phyloP scores from a whole-genome alignment of 2,888 invertebrate genomes.

The Drosophila peninsularis region DNA sequence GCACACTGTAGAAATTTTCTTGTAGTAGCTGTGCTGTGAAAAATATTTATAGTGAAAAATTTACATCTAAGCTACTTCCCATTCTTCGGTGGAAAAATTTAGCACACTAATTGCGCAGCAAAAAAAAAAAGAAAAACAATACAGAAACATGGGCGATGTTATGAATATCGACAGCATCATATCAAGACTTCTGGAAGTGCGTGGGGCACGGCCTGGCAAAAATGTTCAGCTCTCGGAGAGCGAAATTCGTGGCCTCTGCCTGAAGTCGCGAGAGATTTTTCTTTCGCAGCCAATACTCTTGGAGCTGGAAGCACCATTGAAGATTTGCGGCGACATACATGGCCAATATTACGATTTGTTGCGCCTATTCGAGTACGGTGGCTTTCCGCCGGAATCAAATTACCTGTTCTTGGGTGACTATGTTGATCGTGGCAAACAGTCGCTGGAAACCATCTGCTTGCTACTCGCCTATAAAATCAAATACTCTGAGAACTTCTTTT shows the following conservation, averaged over 20 bases:
- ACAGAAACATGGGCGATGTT: slow-evolving; percentile 82
- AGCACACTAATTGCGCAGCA: slow-evolving; percentile 52
- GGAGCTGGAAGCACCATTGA: slow-evolving; percentile 99
- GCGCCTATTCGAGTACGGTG: slow-evolving; percentile 98
- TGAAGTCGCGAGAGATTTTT: slow-evolving; percentile 99
- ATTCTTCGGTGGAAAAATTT: slow-evolving; percentile 57
- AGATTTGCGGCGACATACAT: slow-evolving; percentile 99
- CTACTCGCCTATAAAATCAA: slow-evolving; percentile 99
- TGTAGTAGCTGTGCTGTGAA: slow-evolving; percentile 79
- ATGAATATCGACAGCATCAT: slow-evolving; percentile 84
- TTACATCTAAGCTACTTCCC: slow-evolving; percentile 58
- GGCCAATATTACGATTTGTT: slow-evolving; percentile 99
- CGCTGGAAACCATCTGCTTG: slow-evolving; percentile 98
- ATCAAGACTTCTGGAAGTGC: slow-evolving; percentile 87
- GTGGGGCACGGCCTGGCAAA: slow-evolving; percentile 99
- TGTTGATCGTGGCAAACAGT: slow-evolving; percentile 99
- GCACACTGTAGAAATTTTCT: slow-evolving; percentile 79
- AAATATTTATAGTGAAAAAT: slow-evolving; percentile 76
- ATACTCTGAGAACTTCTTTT: slow-evolving; percentile 99
- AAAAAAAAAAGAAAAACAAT: slow-evolving; percentile 12
- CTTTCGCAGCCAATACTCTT: slow-evolving; percentile 98
- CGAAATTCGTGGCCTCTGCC: slow-evolving; percentile 98
- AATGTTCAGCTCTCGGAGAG: slow-evolving; percentile 99
- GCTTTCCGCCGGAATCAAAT: slow-evolving; percentile 99
- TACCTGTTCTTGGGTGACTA: slow-evolving; percentile 99